Conservation (phyloP, 2,113 vertebrate species). For the Thunnus maccoyii region DNA sequence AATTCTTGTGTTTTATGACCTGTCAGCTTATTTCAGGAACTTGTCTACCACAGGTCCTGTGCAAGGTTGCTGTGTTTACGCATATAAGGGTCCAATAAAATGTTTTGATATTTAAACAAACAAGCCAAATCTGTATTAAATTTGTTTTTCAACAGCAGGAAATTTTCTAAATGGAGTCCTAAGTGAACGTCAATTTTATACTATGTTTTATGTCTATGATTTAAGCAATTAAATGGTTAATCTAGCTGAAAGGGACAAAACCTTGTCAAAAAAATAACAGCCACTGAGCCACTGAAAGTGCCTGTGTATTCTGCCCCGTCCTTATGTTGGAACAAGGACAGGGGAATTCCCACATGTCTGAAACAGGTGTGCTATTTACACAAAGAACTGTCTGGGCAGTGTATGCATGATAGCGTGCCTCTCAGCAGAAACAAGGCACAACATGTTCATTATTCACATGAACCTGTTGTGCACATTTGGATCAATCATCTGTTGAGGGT, state of each 20-base stretch:
- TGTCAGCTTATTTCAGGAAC: constrained; percentile 58
- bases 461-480: background rate
- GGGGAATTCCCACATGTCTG: constrained; percentile 48
- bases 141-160: background rate
- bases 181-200: background rate
- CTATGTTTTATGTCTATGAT: background rate
- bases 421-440: background rate
- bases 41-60: constrained; percentile 33
- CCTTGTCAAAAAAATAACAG: background rate
- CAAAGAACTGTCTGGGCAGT: constrained; percentile 1
- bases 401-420: constrained; percentile 7
- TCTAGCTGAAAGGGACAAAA: background rate
- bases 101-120: constrained; percentile 1
- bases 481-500: background rate
- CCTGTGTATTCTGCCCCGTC: background rate
- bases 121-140: background rate
- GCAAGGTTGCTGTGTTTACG: constrained; percentile 32
- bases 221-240: background rate
- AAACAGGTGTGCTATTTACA: constrained; percentile 37
- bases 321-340: background rate
- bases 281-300: constrained; percentile 14
- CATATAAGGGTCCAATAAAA: background rate
- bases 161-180: background rate
- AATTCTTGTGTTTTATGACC: constrained; percentile 49
- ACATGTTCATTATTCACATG: background rate